A percentile compares a stretch with the other conserved stretches of the same genome.
Conservation (phyloP, 2,888 invertebrate genomes). For the Pseudanteris insignis region DNA sequence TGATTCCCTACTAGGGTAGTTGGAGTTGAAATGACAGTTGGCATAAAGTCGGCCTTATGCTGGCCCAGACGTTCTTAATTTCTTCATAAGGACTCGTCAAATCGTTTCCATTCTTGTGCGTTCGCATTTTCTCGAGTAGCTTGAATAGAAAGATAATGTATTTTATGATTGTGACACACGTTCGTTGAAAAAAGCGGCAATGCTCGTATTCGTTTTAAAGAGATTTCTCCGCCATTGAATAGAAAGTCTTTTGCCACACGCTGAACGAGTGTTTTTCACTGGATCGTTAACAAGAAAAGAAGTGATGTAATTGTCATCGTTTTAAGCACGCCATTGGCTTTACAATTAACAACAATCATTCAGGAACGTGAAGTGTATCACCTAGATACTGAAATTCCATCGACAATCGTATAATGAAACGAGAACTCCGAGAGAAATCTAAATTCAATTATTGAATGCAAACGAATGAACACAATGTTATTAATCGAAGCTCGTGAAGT, state of each 20-base stretch:
- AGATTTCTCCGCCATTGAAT: constrained; percentile 34
- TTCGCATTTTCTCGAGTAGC: constrained; percentile 3
- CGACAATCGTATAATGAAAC: background rate
- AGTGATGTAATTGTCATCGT: constrained; percentile 9
- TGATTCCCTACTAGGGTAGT: no score
- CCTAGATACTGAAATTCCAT: background rate
- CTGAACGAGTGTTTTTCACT: background rate
- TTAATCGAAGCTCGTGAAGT: no score
- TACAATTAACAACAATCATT: background rate
- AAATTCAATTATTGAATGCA: constrained; percentile 2
- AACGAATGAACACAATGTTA: background rate
- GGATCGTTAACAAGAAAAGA: constrained; percentile 3
- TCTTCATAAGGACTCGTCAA: no score
- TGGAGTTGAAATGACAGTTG: no score
- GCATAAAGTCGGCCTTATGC: no score
- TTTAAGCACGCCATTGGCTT: background rate
- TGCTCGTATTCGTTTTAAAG: constrained; percentile 18
- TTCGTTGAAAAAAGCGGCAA: constrained; percentile 17
- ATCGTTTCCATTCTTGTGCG: no score
- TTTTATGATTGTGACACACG: constrained; percentile 23
- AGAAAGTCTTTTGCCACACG: constrained; percentile 28
- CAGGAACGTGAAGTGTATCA: background rate
- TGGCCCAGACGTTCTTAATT: no score
- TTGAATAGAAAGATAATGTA: constrained; percentile 16
- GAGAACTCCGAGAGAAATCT: background rate